A percentile compares a stretch with the other conserved stretches of the same genome.
Evolutionary conservation across 2,888 invertebrate genomes (phyloP).

Genomic region (Camponotus fellah): DNA sequence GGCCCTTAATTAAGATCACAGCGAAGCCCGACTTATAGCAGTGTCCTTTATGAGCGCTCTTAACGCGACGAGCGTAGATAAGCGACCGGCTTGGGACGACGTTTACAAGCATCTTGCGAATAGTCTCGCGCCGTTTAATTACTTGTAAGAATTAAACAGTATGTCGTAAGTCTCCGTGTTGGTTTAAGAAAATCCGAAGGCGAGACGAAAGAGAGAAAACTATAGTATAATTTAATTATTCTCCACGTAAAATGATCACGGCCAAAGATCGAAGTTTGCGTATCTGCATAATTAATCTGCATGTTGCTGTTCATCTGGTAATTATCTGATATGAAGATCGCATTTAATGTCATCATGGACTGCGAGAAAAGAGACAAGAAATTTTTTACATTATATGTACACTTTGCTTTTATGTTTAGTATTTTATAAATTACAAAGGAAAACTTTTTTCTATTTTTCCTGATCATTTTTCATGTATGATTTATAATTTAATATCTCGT

Average conservation of each 20-base stretch:
- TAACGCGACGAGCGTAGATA: slow-evolving; percentile 68
- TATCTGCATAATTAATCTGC: background rate
- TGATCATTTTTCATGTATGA: background rate
- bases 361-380: background rate
- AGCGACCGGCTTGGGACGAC: slow-evolving; percentile 59
- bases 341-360: background rate
- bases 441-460: background rate
- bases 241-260: background rate
- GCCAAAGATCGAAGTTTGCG: background rate
- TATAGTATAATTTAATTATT: background rate
- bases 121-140: slow-evolving; percentile 27
- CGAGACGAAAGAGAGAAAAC: background rate
- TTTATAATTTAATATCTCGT: background rate
- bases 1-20: slow-evolving; percentile 69
- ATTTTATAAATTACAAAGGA: slow-evolving; percentile 4
- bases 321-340: slow-evolving; percentile 20
- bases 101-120: slow-evolving; percentile 69
- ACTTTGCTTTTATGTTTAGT: background rate
- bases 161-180: slow-evolving; percentile 3
- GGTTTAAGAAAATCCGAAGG: slow-evolving; percentile 27
- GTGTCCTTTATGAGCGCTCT: slow-evolving; percentile 58
- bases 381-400: background rate
- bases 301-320: background rate
- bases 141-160: slow-evolving; percentile 43
- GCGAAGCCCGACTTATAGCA: slow-evolving; percentile 65